These are phyloP conservation scores for Eremophila alpestris DNA, from an alignment of 2,797 vertebrate species.

Conservation along the genomic window DNA sequence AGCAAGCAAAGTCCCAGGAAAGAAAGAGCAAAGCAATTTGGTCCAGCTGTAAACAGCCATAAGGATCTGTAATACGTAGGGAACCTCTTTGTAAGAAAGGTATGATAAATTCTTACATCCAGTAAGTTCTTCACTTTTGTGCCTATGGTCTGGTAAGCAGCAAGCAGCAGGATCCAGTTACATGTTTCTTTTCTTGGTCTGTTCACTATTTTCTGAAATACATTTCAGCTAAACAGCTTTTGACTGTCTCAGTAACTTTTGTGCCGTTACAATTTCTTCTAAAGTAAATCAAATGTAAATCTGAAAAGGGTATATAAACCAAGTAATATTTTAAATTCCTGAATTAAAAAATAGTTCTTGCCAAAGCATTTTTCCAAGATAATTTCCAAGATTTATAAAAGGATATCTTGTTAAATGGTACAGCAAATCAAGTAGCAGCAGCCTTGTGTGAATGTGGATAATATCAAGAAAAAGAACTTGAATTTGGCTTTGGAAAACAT, in stretches of 20 bases:
- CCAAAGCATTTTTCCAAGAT: not conserved
- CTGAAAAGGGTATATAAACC: not conserved
- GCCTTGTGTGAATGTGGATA: not conserved
- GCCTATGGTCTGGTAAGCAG: conserved; percentile 60
- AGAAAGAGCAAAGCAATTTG: not conserved
- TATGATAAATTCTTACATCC: conserved; percentile 66
- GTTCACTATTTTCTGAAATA: conserved; percentile 57
- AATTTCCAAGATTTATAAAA: not conserved
- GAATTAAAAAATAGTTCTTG: not conserved
- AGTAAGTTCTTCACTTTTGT: conserved; percentile 58
- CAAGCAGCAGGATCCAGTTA: conserved; percentile 56
- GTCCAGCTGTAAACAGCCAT: conserved; percentile 35
- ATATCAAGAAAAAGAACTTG: not conserved
- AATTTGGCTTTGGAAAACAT: conserved; percentile 39
- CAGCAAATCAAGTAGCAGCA: not conserved
- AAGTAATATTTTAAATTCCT: not conserved
- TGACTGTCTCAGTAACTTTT: not conserved
- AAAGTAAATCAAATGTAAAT: not conserved
- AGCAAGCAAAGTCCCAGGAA: not conserved
- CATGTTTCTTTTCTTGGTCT: conserved; percentile 59
- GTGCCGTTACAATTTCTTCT: not conserved
- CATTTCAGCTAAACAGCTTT: conserved; percentile 6
- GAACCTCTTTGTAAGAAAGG: conserved; percentile 48
- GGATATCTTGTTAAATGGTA: not conserved
- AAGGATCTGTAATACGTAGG: conserved; percentile 28